Evolutionary conservation across 2,113 vertebrate genomes (phyloP).

Genomic region (Callocephalon fimbriatum): DNA sequence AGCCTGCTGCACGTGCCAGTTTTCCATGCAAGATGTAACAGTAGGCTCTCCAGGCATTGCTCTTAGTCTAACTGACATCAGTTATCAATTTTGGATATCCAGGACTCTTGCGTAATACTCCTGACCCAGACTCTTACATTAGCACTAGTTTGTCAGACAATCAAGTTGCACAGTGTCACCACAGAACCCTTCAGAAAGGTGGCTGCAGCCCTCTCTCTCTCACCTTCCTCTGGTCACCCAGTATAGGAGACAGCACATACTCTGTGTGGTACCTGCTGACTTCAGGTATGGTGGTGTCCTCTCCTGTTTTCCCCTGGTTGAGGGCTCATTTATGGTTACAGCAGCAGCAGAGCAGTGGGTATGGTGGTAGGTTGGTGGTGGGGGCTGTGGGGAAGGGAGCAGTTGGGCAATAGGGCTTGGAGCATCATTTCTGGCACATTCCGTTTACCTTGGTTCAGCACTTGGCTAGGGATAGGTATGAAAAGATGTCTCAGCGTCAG

Average conservation of each 20-base stretch:
- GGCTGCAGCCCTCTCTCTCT: neutral
- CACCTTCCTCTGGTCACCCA: neutral
- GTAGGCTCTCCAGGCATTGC: neutral
- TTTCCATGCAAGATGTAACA: neutral
- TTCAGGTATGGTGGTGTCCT: neutral
- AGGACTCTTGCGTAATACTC: neutral
- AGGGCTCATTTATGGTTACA: neutral
- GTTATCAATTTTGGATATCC: neutral
- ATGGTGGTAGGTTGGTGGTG: neutral
- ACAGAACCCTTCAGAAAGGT: rapidly evolving
- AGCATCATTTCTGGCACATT: rapidly evolving
- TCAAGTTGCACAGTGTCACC: neutral
- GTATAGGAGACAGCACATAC: rapidly evolving
- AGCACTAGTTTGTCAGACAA: neutral
- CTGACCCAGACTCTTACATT: neutral
- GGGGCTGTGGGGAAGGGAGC: neutral
- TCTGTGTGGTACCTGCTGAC: neutral
- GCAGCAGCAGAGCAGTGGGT: neutral
- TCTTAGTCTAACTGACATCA: neutral
- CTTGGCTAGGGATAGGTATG: neutral
- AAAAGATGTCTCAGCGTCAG: neutral
- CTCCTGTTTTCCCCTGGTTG: rapidly evolving
- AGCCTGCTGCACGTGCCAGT: neutral
- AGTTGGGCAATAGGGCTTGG: rapidly evolving
- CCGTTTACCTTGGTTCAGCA: neutral